Evolutionary conservation across 1,140 invertebrate species (phyloP).

Genomic region (Microplitis demolitor): DNA sequence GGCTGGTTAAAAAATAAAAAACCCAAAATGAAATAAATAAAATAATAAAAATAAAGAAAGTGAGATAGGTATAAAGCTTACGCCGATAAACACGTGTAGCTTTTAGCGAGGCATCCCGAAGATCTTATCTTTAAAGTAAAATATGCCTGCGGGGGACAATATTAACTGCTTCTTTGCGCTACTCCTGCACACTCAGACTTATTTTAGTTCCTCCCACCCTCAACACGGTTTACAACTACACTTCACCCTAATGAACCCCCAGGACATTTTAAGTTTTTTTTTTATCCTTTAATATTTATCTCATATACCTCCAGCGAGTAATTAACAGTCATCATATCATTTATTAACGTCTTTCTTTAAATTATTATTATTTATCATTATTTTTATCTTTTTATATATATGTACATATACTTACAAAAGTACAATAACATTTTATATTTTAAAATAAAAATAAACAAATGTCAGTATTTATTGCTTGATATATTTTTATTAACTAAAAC

Average conservation of each 20-base stretch:
- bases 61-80: slow-evolving; percentile 37
- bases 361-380: neutral
- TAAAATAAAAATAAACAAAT: too few relatives aligned
- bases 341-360: slow-evolving; percentile 5
- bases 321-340: slow-evolving; percentile 20
- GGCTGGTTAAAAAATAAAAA: slow-evolving; percentile 24
- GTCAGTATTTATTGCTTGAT: too few relatives aligned
- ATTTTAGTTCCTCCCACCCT: slow-evolving; percentile 20
- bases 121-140: slow-evolving; percentile 59
- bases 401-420: neutral
- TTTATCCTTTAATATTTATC: neutral
- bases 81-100: slow-evolving; percentile 62
- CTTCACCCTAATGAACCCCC: slow-evolving; percentile 16
- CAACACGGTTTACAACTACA: slow-evolving; percentile 16
- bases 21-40: slow-evolving; percentile 6
- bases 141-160: slow-evolving; percentile 60
- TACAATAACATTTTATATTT: too few relatives aligned
- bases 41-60: slow-evolving; percentile 20
- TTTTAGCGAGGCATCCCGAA: slow-evolving; percentile 60
- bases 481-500: too few relatives aligned
- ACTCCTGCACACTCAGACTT: slow-evolving; percentile 37
- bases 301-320: neutral
- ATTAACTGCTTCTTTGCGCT: slow-evolving; percentile 59
- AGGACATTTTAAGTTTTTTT: neutral
- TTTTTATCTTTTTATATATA: neutral